Conservation (phyloP, 2,113 vertebrate genomes). For the Protobothrops flavoviridis region DNA sequence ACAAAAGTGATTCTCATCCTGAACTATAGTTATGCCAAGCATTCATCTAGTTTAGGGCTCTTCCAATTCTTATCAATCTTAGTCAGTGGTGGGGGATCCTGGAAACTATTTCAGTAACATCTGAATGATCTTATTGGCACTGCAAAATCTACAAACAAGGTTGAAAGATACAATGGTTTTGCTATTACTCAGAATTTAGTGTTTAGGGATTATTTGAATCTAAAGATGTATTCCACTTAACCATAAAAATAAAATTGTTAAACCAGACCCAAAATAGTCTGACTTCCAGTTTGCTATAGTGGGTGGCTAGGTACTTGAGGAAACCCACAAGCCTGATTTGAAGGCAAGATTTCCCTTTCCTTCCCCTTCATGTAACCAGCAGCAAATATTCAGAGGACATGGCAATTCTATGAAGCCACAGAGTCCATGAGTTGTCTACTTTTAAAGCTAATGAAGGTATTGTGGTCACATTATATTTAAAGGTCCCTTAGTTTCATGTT, state of each 20-base stretch:
- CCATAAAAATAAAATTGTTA: neutral
- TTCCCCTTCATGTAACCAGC: neutral
- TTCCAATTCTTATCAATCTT: neutral
- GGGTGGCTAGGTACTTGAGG: neutral
- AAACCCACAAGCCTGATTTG: neutral
- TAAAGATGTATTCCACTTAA: neutral
- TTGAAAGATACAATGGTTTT: neutral
- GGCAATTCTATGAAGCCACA: neutral
- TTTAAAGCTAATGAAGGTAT: neutral
- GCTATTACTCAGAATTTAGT: neutral
- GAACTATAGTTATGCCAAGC: neutral
- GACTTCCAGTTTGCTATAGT: neutral
- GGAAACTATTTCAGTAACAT: neutral
- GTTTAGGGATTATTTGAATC: neutral
- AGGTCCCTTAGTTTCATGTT: neutral
- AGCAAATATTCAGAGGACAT: neutral
- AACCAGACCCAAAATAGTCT: neutral
- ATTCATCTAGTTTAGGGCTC: neutral
- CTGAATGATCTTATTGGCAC: neutral
- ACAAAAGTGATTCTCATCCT: neutral
- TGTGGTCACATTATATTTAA: neutral
- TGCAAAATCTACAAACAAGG: neutral
- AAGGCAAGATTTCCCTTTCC: neutral
- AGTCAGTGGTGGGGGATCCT: neutral
- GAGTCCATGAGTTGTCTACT: neutral